Percentiles rank a stretch among this genome's conserved stretches.
These are phyloP conservation scores for Semnopithecus entellus DNA, from an alignment of 2,113 vertebrate genomes.

Conservation along the genomic window DNA sequence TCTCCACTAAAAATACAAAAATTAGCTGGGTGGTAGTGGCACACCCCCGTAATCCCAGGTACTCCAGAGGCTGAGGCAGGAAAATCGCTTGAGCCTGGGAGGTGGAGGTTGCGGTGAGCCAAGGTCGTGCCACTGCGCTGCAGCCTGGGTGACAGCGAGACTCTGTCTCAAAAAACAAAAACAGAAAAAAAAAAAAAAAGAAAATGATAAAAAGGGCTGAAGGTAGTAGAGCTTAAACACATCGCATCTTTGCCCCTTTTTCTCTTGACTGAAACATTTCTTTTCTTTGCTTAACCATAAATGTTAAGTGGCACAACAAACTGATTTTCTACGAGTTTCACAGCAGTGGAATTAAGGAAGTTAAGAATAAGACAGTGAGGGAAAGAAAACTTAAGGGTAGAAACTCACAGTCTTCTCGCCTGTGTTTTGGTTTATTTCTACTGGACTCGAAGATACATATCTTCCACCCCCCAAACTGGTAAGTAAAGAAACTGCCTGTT, in stretches of 20 bases:
- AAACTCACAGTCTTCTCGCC: neutral
- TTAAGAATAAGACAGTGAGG: neutral
- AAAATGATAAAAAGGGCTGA: neutral
- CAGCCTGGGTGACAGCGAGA: too few relatives aligned
- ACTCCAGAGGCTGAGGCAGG: too few relatives aligned
- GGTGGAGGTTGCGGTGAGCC: too few relatives aligned
- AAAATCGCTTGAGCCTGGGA: too few relatives aligned
- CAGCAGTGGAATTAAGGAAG: neutral
- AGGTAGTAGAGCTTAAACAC: neutral
- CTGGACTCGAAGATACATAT: neutral
- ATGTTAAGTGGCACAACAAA: neutral
- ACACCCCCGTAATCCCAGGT: too few relatives aligned
- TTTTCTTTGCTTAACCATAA: neutral
- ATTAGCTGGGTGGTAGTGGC: too few relatives aligned
- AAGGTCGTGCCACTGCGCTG: too few relatives aligned
- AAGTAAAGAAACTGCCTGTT: neutral
- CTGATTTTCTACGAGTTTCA: neutral
- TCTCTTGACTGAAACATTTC: neutral
- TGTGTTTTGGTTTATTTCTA: slow-evolving; percentile 8
- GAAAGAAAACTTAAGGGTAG: neutral
- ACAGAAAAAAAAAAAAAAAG: neutral
- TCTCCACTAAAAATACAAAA: too few relatives aligned
- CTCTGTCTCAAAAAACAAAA: too few relatives aligned
- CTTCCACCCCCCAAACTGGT: neutral
- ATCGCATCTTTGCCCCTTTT: neutral